Evolutionary conservation across 2,113 vertebrate genomes (phyloP).

Genomic region (Dissostichus mawsoni): DNA sequence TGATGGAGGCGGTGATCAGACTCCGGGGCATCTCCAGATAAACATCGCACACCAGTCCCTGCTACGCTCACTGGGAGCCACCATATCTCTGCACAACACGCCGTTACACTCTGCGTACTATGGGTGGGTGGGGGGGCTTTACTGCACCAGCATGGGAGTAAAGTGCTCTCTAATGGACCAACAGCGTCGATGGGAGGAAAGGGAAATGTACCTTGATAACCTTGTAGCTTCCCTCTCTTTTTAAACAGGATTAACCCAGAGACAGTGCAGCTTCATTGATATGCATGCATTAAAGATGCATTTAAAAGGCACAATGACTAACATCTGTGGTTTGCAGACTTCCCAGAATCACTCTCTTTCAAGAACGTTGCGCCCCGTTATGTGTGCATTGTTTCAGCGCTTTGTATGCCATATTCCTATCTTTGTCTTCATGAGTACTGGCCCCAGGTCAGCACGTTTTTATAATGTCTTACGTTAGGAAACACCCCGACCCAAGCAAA

Average conservation of each 20-base stretch:
- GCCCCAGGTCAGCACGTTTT: too few relatives aligned
- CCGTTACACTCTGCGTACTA: constrained; percentile 26
- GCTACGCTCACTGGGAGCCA: constrained; percentile 61
- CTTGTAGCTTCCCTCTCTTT: neutral
- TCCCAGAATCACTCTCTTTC: too few relatives aligned
- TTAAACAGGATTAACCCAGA: constrained; percentile 27
- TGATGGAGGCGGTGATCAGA: constrained; percentile 74
- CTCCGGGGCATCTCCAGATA: constrained; percentile 73
- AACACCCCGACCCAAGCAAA: too few relatives aligned
- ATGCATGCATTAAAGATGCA: constrained; percentile 29
- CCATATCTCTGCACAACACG: constrained; percentile 58
- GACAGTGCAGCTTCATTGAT: constrained; percentile 30
- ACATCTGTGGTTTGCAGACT: too few relatives aligned
- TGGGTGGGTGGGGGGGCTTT: constrained; percentile 23
- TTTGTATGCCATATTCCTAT: too few relatives aligned
- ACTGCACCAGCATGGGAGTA: constrained; percentile 35
- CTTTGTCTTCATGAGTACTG: too few relatives aligned
- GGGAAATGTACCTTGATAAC: neutral
- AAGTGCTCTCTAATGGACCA: constrained; percentile 33
- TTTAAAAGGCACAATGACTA: constrained; percentile 13
- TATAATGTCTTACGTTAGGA: too few relatives aligned
- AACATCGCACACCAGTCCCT: constrained; percentile 73
- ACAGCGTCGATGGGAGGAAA: constrained; percentile 22
- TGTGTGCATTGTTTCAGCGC: too few relatives aligned
- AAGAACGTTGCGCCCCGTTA: too few relatives aligned